Conservation (phyloP, 1,140 invertebrate genomes). For the Scylla paramamosain region DNA sequence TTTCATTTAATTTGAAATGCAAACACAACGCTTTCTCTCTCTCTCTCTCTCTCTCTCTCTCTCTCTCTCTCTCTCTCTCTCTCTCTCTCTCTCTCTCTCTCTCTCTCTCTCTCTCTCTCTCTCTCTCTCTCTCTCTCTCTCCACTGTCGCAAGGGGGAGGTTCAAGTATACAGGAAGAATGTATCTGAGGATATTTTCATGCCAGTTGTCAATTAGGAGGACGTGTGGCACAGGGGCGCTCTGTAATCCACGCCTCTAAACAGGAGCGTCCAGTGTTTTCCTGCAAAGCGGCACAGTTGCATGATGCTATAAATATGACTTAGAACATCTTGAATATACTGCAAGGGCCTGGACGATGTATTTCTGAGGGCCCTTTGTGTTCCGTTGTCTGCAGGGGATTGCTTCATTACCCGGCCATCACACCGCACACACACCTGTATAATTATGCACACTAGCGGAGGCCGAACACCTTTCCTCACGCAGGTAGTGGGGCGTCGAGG, state of each 20-base stretch:
- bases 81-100: too few relatives aligned
- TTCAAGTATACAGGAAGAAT: neutral
- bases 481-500: neutral
- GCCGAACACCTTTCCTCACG: neutral
- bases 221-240: neutral
- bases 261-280: neutral
- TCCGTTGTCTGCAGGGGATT: constrained; percentile 7
- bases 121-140: too few relatives aligned
- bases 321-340: neutral
- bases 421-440: constrained; percentile 33
- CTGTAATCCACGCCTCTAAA: neutral
- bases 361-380: neutral
- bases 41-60: too few relatives aligned
- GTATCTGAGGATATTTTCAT: neutral
- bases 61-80: too few relatives aligned
- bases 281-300: neutral
- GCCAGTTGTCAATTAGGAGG: neutral
- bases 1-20: too few relatives aligned
- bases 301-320: neutral
- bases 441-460: neutral
- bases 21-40: too few relatives aligned
- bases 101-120: too few relatives aligned
- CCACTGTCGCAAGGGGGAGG: too few relatives aligned
- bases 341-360: neutral
- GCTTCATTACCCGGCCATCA: neutral